Percentiles rank a stretch among this genome's conserved stretches.
phyloP scores from a whole-genome alignment of 1,140 invertebrate species.

The Drosophila biarmipes region DNA sequence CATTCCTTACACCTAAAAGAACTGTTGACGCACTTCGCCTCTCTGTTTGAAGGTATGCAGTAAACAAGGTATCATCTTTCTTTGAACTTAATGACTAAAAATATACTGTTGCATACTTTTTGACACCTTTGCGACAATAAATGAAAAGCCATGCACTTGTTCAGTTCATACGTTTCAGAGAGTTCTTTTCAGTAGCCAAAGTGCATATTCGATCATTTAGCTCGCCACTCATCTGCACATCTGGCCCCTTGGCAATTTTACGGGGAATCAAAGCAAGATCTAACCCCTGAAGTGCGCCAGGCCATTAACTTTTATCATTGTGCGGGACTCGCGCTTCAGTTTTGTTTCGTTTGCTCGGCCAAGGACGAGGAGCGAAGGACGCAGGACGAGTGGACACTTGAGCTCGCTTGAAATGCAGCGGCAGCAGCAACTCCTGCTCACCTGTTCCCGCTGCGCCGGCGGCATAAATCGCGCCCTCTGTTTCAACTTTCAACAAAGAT shows the following conservation, averaged over 20 bases:
- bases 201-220: constrained; percentile 38
- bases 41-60: too few relatives aligned
- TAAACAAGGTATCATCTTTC: too few relatives aligned
- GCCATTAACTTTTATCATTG: constrained; percentile 68
- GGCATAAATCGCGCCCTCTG: constrained; percentile 80
- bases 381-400: constrained; percentile 50
- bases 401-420: constrained; percentile 28
- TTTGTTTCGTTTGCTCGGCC: constrained; percentile 55
- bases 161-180: background rate
- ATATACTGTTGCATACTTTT: too few relatives aligned
- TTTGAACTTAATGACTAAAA: too few relatives aligned
- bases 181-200: too few relatives aligned
- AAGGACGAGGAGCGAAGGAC: background rate
- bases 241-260: constrained; percentile 46
- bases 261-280: constrained; percentile 65
- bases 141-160: too few relatives aligned
- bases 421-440: constrained; percentile 30
- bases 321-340: constrained; percentile 45
- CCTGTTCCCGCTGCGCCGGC: constrained; percentile 31
- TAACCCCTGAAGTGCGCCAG: constrained; percentile 65
- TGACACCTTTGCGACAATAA: too few relatives aligned
- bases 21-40: too few relatives aligned
- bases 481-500: constrained; percentile 81
- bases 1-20: too few relatives aligned
- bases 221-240: constrained; percentile 11